Evolutionary conservation across 2,888 invertebrate species (phyloP).

Genomic region (Aspidapion aeneum): DNA sequence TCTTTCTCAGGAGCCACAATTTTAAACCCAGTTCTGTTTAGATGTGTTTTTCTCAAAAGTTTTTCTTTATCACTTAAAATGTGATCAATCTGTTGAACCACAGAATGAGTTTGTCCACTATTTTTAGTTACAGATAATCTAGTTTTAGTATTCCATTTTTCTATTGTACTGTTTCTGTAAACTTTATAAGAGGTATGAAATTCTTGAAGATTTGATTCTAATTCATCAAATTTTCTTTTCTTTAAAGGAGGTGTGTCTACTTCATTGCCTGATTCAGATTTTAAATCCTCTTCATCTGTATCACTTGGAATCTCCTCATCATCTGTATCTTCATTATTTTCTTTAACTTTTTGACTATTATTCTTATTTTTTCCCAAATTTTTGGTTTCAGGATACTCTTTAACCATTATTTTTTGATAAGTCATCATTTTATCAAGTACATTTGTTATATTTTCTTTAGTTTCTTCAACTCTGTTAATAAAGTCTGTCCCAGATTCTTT

Average conservation of each 20-base stretch:
- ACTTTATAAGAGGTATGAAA: conserved; percentile 59
- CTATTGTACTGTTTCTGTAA: conserved; percentile 77
- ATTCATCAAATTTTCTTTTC: conserved; percentile 58
- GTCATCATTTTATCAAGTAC: conserved; percentile 63
- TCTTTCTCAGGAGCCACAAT: conserved; percentile 67
- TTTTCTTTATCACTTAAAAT: conserved; percentile 74
- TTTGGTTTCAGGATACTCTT: conserved; percentile 68
- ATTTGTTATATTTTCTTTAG: conserved; percentile 54
- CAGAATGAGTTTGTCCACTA: conserved; percentile 53
- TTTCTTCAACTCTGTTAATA: conserved; percentile 50
- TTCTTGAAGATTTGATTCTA: conserved; percentile 54
- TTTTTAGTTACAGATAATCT: conserved; percentile 64
- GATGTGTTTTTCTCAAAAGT: conserved; percentile 73
- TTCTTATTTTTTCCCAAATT: conserved; percentile 40
- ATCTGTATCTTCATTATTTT: conserved; percentile 41
- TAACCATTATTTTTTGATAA: conserved; percentile 58
- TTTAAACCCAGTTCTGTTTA: conserved; percentile 70
- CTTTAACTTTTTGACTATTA: conserved; percentile 29
- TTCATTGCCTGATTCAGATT: conserved; percentile 31
- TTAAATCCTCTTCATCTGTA: conserved; percentile 45
- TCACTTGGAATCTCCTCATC: conserved; percentile 66
- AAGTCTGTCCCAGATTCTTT: conserved; percentile 49
- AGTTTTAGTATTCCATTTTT: conserved; percentile 96
- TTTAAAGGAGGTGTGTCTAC: conserved; percentile 41
- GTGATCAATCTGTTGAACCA: conserved; percentile 81